Evolutionary conservation across 2,113 vertebrate genomes (phyloP).

Genomic region (Chloroceryle aenea): DNA sequence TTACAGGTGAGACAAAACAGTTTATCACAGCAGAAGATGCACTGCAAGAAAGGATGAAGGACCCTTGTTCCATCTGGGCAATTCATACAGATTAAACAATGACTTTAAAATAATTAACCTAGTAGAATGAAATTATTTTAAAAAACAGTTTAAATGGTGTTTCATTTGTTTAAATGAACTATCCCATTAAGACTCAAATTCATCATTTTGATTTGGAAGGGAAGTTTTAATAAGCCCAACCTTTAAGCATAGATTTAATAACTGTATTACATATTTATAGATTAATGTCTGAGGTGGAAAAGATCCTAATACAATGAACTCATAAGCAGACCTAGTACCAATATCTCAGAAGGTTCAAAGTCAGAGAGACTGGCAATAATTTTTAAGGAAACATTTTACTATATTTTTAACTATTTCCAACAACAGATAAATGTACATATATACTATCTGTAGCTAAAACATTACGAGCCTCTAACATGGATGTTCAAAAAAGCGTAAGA

Average conservation of each 20-base stretch:
- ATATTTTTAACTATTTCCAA: not conserved
- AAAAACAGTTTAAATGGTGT: not conserved
- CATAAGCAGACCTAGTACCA: not conserved
- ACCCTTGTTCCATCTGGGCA: not conserved
- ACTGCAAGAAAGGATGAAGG: conserved; percentile 16
- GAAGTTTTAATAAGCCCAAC: conserved; percentile 10
- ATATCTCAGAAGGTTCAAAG: not conserved
- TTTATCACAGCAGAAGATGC: conserved; percentile 48
- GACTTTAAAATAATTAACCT: conserved; percentile 61
- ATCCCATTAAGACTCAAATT: conserved; percentile 6
- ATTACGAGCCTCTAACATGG: not conserved
- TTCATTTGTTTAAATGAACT: conserved; percentile 59
- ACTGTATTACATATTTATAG: not conserved
- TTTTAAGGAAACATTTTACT: not conserved
- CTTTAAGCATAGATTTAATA: not conserved
- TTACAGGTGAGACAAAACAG: conserved; percentile 44
- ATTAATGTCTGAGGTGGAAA: not conserved
- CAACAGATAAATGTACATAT: not conserved
- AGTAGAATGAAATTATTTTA: not conserved
- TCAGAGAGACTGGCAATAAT: not conserved
- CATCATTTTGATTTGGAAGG: conserved; percentile 30
- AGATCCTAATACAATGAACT: not conserved
- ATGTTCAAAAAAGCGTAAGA: not conserved
- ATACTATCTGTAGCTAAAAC: not conserved
- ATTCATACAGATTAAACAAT: conserved; percentile 52